Percentiles rank a stretch among this genome's conserved stretches.
Conservation (phyloP, 2,797 vertebrate genomes). For the Clarias laeviceps region DNA sequence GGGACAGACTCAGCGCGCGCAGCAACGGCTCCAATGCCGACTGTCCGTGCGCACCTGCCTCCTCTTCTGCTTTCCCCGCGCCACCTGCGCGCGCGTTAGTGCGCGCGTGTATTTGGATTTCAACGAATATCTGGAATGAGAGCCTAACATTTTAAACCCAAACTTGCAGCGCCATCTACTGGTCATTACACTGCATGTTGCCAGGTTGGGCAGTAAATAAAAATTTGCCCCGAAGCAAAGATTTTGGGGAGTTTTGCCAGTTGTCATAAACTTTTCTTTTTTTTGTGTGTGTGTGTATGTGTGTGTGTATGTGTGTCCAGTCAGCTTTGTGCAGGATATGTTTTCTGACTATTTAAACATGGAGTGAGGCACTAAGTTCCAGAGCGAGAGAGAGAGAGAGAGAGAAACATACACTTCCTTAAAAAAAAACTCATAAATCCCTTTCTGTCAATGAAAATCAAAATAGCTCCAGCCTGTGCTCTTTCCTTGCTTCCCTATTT, state of each 20-base stretch:
- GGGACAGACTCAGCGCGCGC: neutral
- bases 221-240: neutral
- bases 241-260: neutral
- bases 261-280: neutral
- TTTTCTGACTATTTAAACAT: too few relatives aligned
- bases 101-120: neutral
- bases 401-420: too few relatives aligned
- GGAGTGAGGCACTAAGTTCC: too few relatives aligned
- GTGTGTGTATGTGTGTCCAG: too few relatives aligned
- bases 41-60: slow-evolving; percentile 51
- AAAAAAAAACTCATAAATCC: too few relatives aligned
- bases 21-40: slow-evolving; percentile 13
- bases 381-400: too few relatives aligned
- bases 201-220: too few relatives aligned
- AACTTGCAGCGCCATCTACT: neutral
- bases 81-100: slow-evolving; percentile 46
- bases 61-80: slow-evolving; percentile 65
- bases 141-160: neutral
- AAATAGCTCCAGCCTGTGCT: neutral
- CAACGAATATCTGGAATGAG: neutral
- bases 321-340: too few relatives aligned
- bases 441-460: neutral
- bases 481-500: neutral
- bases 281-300: too few relatives aligned
- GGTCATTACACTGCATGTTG: neutral